Evolutionary conservation across 2,888 invertebrate genomes (phyloP), one percentile per base, ranked within the genome.

Genomic region (Chrysopilus asiliformis): DNA sequence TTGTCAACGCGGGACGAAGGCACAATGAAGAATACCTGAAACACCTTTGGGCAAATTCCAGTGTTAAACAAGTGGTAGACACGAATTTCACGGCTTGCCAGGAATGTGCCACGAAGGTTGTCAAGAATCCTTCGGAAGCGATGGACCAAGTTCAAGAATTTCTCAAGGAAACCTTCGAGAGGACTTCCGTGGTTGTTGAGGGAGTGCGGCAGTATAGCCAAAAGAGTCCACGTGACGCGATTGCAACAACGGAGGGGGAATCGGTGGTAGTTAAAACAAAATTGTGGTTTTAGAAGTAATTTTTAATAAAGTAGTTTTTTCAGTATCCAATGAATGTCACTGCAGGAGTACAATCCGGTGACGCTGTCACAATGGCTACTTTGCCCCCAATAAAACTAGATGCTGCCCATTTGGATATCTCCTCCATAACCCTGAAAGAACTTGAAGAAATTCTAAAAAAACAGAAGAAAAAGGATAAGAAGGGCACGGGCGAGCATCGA

Each of bases 191-290:
- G 30, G 79, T 87, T 14, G 68, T 73, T 27, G 72, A 76, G 48
- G 85, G 87, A 18, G 55, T 86, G 29, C 68, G 67, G 44, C 71
- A 76, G 45, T 79, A 78, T n/a, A n/a, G n/a, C n/a, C n/a, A n/a
- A n/a, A n/a, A n/a, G n/a, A n/a, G n/a, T n/a, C n/a, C n/a, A n/a
- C n/a, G n/a, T n/a, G n/a, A n/a, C n/a, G n/a, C n/a, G n/a, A n/a
- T n/a, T n/a, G n/a, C n/a, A n/a, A n/a, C n/a, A n/a, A n/a, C n/a
- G n/a, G n/a, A n/a, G n/a, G n/a, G n/a, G n/a, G n/a, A n/a, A n/a
- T n/a, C n/a, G n/a, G n/a, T n/a, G n/a, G n/a, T n/a, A n/a, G n/a
- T n/a, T n/a, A n/a, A n/a, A n/a, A n/a, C n/a, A n/a, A n/a, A n/a
- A n/a, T n/a, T n/a, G n/a, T n/a, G n/a, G n/a, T n/a, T n/a, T n/a